Evolutionary conservation across 2,797 vertebrate genomes (phyloP).

Genomic region (Falco novaeseelandiae): DNA sequence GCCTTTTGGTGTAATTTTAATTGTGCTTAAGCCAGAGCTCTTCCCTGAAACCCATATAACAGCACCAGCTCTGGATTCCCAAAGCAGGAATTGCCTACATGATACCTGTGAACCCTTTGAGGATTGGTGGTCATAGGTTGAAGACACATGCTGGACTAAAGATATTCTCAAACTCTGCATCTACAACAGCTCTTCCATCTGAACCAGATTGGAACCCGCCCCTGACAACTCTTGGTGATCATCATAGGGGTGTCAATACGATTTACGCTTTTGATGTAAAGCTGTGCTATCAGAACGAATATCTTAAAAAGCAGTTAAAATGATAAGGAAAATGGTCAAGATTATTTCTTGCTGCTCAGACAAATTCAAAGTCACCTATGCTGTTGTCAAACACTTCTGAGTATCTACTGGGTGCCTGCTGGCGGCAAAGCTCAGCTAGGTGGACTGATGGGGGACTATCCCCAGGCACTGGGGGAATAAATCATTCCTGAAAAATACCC

Average conservation of each 20-base stretch:
- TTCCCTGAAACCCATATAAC: neutral
- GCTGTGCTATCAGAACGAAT: neutral
- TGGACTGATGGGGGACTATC: neutral
- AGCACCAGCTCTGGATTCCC: neutral
- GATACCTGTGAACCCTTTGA: neutral
- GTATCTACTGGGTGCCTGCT: neutral
- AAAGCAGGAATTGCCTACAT: neutral
- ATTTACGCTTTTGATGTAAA: neutral
- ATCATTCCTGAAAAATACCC: neutral
- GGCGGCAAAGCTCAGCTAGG: neutral
- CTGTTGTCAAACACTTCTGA: neutral
- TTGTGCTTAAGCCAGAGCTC: neutral
- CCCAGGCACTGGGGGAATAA: neutral
- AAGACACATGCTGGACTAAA: neutral
- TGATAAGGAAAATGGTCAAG: neutral
- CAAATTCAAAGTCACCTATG: neutral
- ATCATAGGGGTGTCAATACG: neutral
- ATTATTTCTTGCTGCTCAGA: neutral
- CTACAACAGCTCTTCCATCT: neutral
- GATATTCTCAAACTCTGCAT: neutral
- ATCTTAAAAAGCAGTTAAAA: neutral
- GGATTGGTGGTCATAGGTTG: neutral
- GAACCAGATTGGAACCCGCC: neutral
- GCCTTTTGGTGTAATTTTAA: neutral
- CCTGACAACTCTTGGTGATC: neutral